phyloP scores from a whole-genome alignment of 2,888 invertebrate species.

The Cantharis nigra region DNA sequence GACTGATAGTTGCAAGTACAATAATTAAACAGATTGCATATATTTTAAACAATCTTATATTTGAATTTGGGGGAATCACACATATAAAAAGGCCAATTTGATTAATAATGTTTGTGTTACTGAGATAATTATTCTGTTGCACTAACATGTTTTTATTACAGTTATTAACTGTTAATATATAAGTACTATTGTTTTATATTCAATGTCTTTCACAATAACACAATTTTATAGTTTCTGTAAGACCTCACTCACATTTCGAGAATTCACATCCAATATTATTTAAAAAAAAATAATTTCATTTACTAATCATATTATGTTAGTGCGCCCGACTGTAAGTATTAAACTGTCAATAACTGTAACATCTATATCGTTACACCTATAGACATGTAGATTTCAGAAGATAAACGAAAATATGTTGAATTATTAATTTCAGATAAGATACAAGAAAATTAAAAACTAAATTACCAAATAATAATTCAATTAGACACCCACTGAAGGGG shows the following conservation, averaged over 20 bases:
- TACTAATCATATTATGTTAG: neutral
- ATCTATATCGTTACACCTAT: neutral
- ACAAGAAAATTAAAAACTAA: too few species aligned
- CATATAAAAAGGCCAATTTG: neutral
- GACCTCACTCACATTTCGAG: too few species aligned
- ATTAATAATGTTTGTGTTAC: neutral
- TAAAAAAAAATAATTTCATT: neutral
- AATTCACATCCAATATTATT: neutral
- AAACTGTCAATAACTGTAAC: neutral
- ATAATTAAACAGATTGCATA: neutral
- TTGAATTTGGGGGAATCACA: neutral
- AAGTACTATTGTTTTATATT: too few species aligned
- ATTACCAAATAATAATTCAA: too few species aligned
- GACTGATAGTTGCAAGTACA: neutral
- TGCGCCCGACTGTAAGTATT: neutral
- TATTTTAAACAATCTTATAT: neutral
- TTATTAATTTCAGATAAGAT: too few species aligned
- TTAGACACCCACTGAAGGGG: too few species aligned
- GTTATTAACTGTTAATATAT: too few species aligned
- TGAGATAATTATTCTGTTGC: neutral
- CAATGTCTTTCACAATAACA: too few species aligned
- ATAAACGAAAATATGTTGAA: neutral
- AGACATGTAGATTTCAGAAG: neutral
- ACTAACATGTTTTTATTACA: neutral
- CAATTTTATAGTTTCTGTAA: too few species aligned